These are phyloP conservation scores for Bemisia tabaci DNA, from an alignment of 1,140 invertebrate species.

Conservation along the genomic window DNA sequence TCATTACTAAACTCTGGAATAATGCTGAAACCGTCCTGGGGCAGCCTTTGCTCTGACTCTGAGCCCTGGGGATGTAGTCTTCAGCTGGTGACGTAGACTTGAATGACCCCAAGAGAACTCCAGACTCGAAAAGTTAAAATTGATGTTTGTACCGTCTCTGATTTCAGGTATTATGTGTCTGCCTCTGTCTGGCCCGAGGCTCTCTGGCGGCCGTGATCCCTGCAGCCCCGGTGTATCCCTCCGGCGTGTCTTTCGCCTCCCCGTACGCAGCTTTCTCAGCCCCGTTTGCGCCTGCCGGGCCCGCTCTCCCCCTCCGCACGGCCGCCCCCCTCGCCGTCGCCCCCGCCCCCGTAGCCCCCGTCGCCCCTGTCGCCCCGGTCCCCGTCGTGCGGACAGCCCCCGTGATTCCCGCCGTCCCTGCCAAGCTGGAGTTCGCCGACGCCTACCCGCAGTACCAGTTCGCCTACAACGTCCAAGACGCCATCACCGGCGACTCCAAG, in stretches of 20 bases:
- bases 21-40: too few relatives aligned
- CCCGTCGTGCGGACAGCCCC: slow-evolving; percentile 18
- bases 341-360: slow-evolving; percentile 16
- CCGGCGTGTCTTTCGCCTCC: slow-evolving; percentile 22
- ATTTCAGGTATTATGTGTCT: slow-evolving; percentile 23
- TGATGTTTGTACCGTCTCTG: too few relatives aligned
- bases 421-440: slow-evolving; percentile 16
- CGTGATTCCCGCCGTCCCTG: slow-evolving; percentile 5
- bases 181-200: slow-evolving; percentile 20
- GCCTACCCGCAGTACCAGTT: slow-evolving; percentile 35
- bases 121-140: too few relatives aligned
- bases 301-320: slow-evolving; percentile 6
- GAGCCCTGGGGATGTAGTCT: too few relatives aligned
- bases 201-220: slow-evolving; percentile 39
- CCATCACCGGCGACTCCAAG: slow-evolving; percentile 37
- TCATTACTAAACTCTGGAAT: too few relatives aligned
- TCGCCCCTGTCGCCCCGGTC: slow-evolving; percentile 22
- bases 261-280: slow-evolving; percentile 4
- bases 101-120: too few relatives aligned
- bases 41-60: too few relatives aligned
- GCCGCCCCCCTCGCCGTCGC: slow-evolving; percentile 16
- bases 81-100: too few relatives aligned
- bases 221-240: slow-evolving; percentile 36
- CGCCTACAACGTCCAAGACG: slow-evolving; percentile 37
- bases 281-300: neutral